Conservation (phyloP, 2,888 invertebrate genomes). For the Conops quadrifasciatus region DNA sequence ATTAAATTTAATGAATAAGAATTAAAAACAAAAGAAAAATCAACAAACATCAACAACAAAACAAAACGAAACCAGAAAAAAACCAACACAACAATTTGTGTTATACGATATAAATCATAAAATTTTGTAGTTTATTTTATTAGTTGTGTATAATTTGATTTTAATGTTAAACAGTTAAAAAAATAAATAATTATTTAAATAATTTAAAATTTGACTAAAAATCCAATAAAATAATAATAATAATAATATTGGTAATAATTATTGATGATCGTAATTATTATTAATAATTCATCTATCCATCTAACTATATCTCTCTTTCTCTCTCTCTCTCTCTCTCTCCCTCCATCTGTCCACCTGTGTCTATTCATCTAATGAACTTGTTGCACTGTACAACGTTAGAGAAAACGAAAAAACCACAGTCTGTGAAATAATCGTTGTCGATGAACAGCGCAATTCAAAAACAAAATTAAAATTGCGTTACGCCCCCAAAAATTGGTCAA, state of each 20-base stretch:
- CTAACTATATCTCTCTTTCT: too few species aligned
- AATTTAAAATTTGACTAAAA: slow-evolving; percentile 25
- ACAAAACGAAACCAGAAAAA: slow-evolving; percentile 21
- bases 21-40: slow-evolving; percentile 5
- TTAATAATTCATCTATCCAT: slow-evolving; percentile 8
- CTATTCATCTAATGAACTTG: not conserved
- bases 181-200: slow-evolving; percentile 33
- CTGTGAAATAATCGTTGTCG: not conserved
- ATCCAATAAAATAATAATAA: slow-evolving; percentile 18
- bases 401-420: slow-evolving; percentile 4
- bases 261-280: not conserved
- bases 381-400: not conserved
- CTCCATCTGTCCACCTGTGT: too few species aligned
- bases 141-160: slow-evolving; percentile 37
- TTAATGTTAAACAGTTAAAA: slow-evolving; percentile 21
- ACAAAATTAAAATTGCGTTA: slow-evolving; percentile 26
- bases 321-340: too few species aligned
- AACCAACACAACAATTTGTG: slow-evolving; percentile 29
- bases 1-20: slow-evolving; percentile 3
- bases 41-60: not conserved
- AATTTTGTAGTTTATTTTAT: slow-evolving; percentile 39
- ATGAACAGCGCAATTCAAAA: slow-evolving; percentile 12
- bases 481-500: slow-evolving; percentile 1
- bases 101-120: slow-evolving; percentile 35
- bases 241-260: slow-evolving; percentile 23